Base-by-base conservation (phyloP, 2,888 invertebrate species). In the Theretra japonica region DNA sequence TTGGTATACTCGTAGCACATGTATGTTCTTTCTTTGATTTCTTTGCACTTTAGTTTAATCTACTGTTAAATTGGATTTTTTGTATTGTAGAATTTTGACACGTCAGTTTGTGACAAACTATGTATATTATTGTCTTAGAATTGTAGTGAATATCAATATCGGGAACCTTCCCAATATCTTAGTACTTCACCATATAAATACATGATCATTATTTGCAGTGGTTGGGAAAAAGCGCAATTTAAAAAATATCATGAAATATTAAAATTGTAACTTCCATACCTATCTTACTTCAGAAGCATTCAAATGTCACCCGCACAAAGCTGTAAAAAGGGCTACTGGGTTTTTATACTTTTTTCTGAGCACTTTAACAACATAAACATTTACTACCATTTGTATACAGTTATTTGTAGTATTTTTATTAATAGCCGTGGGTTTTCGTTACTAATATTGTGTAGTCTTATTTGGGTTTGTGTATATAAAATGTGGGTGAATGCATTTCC, bases 291-390 rank as follows among this genome's bases (percentile, higher is more conserved):
- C 53, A n/a, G 1, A 53, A 53, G 53, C 53, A 53, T 53, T 53
- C n/a, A 53, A 53, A 53, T 53, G 53, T 53, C 53, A 53, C 53
- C 53, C 53, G 53, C 53, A 53, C n/a, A n/a, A 53, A 53, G 53
- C n/a, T 53, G 6, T 53, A 53, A 53, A 53, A 53, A 53, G 17
- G 53, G 5, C 19, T n/a, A n/a, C n/a, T n/a, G 53, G 19, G n/a
- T 53, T n/a, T 53, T 53, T 6, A 53, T 53, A 53, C 0, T n/a
- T 53, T n/a, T 53, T 53, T 53, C n/a, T n/a, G 53, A 53, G 7
- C 53, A 53, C 53, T 53, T 53, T 53, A 53, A n/a, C n/a, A 19
- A 19, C n/a, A n/a, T 50, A 19, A n/a, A n/a, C n/a, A 28, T n/a
- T 53, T 53, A 50, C 50, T n/a, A 53, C 53, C 53, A 53, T 53